phyloP scores from a whole-genome alignment of 1,140 invertebrate species.

The Delia radicum region DNA sequence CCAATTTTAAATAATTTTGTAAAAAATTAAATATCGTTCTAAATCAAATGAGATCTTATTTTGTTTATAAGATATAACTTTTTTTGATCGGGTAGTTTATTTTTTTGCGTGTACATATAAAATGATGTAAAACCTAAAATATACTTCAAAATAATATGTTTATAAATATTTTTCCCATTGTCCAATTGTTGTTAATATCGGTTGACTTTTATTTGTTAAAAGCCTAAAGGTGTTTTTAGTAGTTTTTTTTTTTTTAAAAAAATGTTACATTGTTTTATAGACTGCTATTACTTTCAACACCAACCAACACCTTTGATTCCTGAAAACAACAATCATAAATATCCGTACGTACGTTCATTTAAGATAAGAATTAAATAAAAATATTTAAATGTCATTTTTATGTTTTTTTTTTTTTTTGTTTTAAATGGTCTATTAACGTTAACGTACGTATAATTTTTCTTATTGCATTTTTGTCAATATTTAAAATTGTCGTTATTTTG shows the following conservation, averaged over 20 bases:
- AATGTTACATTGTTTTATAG: not conserved
- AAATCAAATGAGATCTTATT: too few relatives aligned
- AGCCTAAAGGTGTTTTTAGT: not conserved
- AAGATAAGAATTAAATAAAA: not conserved
- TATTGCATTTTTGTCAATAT: not conserved
- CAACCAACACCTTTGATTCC: not conserved
- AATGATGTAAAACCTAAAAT: too few relatives aligned
- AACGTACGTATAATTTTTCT: not conserved
- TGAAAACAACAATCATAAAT: not conserved
- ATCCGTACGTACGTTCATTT: not conserved
- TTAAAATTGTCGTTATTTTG: not conserved
- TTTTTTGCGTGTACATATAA: too few relatives aligned
- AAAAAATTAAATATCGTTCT: too few relatives aligned
- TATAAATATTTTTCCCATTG: not conserved
- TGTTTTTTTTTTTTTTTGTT: not conserved
- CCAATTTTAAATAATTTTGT: too few relatives aligned
- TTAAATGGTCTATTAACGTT: not conserved
- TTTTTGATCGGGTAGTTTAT: too few relatives aligned
- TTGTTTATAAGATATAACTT: too few relatives aligned
- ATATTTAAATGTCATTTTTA: not conserved
- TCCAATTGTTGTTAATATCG: not conserved
- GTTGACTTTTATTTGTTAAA: not conserved
- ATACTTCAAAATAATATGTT: too few relatives aligned
- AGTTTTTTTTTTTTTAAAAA: not conserved
- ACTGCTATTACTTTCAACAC: not conserved